Conservation (phyloP, 2,113 vertebrate species). For the Trochalopteron elliotii region DNA sequence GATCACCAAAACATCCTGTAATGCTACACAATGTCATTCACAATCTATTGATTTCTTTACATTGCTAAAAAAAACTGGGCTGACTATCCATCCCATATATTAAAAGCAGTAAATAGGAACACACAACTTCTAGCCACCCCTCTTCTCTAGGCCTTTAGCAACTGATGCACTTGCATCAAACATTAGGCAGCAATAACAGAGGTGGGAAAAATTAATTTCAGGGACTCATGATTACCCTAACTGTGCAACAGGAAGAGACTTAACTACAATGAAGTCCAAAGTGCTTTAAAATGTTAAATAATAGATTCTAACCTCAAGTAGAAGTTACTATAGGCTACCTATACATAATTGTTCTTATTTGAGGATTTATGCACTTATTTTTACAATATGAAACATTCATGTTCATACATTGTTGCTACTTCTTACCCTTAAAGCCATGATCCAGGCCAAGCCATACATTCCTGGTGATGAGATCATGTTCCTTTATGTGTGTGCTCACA, state of each 20-base stretch:
- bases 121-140: neutral
- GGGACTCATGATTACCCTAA: neutral
- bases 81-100: neutral
- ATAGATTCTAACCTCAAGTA: neutral
- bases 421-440: constrained; percentile 73
- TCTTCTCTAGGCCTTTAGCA: neutral
- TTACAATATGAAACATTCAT: neutral
- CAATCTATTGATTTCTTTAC: neutral
- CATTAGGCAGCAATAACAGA: neutral
- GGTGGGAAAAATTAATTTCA: neutral
- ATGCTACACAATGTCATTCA: neutral
- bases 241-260: neutral
- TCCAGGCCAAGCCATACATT: constrained; percentile 87
- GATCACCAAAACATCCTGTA: neutral
- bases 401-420: neutral
- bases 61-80: neutral
- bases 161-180: neutral
- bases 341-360: neutral
- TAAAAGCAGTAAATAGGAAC: neutral
- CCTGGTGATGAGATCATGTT: constrained; percentile 83
- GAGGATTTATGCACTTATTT: neutral
- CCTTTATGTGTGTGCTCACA: constrained; percentile 78
- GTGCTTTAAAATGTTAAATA: neutral
- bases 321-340: neutral
- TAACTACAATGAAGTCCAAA: neutral